phyloP scores from a whole-genome alignment of 1,140 invertebrate species.

The Aphelenchoides avenae region DNA sequence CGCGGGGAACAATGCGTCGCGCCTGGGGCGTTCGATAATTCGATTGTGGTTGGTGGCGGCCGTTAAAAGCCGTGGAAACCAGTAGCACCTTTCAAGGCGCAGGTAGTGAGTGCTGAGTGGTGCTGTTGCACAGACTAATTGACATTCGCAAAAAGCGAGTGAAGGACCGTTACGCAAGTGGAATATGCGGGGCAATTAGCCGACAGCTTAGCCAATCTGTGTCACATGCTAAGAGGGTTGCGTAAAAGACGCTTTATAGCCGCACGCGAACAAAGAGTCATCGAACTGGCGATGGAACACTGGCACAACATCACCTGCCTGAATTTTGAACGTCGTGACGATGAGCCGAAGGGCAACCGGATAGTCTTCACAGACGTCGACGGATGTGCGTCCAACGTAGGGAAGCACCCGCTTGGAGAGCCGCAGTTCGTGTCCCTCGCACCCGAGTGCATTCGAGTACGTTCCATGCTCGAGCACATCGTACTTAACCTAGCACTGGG shows the following conservation, averaged over 20 bases:
- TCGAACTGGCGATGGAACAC: conserved; percentile 58
- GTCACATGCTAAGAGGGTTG: background rate
- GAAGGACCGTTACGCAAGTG: background rate
- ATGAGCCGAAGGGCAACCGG: conserved; percentile 52
- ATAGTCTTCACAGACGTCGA: conserved; percentile 59
- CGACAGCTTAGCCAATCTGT: background rate
- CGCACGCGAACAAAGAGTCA: conserved; percentile 53
- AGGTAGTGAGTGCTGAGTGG: background rate
- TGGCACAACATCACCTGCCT: conserved; percentile 59
- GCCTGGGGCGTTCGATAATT: conserved; percentile 12
- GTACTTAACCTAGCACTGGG: background rate
- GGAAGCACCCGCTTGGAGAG: conserved; percentile 55
- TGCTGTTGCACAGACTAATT: background rate
- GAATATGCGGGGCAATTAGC: background rate
- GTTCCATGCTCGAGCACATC: background rate
- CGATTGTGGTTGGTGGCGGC: background rate
- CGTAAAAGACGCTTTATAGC: conserved; percentile 37
- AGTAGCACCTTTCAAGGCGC: background rate
- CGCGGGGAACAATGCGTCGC: conserved; percentile 13
- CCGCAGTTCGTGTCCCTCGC: conserved; percentile 58
- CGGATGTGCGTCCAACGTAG: conserved; percentile 56
- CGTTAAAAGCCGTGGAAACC: background rate
- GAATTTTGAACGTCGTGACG: conserved; percentile 54
- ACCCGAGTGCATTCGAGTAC: conserved; percentile 57
- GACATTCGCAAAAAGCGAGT: background rate